Evolutionary conservation across 2,113 vertebrate species (phyloP).

Genomic region (Sula dactylatra): DNA sequence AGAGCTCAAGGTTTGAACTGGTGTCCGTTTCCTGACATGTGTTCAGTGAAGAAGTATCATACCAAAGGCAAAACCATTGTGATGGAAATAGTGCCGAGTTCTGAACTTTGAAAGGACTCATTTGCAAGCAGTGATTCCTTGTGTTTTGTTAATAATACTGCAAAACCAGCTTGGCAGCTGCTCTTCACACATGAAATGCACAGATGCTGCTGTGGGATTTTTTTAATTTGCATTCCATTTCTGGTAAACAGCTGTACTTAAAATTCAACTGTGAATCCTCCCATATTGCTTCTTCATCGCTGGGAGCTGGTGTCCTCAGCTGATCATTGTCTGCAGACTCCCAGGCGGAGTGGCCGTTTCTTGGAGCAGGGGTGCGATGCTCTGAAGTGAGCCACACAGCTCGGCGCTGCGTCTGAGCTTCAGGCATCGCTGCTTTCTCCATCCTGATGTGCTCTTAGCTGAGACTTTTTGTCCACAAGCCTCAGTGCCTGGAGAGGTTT

Average conservation of each 20-base stretch:
- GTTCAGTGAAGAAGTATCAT: not conserved
- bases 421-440: not conserved
- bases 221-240: not conserved
- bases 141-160: not conserved
- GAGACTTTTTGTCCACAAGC: not conserved
- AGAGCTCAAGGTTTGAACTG: not conserved
- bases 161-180: not conserved
- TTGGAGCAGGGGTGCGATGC: not conserved
- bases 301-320: not conserved
- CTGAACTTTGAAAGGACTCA: not conserved
- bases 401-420: rapidly evolving
- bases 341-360: not conserved
- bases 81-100: not conserved
- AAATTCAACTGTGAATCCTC: not conserved
- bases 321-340: not conserved
- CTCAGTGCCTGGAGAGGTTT: not conserved
- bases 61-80: not conserved
- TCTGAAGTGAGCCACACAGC: not conserved
- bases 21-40: not conserved
- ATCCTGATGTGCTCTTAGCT: not conserved
- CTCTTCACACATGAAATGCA: not conserved
- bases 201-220: not conserved
- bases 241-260: not conserved
- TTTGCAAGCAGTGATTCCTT: not conserved
- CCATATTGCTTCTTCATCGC: not conserved